phyloP scores from a whole-genome alignment of 2,797 vertebrate genomes.

The Triplophysa bombifrons region DNA sequence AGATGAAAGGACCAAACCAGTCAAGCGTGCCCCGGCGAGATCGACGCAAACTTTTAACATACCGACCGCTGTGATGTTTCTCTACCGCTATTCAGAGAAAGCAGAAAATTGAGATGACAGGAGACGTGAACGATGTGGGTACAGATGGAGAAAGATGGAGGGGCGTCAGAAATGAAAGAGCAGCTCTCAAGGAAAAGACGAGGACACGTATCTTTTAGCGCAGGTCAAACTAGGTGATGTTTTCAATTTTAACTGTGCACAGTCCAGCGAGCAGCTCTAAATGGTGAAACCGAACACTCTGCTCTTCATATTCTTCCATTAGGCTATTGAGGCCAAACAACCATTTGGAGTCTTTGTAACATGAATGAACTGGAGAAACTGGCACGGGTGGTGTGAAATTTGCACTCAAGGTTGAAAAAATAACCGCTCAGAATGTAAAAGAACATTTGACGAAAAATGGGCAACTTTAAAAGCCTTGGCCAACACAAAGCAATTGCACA shows the following conservation, averaged over 20 bases:
- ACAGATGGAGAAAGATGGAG: conserved; percentile 18
- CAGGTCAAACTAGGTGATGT: conserved; percentile 43
- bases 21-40: conserved; percentile 2
- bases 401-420: background rate
- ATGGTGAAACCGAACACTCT: conserved; percentile 21
- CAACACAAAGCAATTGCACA: background rate
- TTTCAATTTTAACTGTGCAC: conserved; percentile 41
- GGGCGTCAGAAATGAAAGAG: conserved; percentile 15
- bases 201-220: conserved; percentile 23
- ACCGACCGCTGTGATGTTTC: conserved; percentile 32
- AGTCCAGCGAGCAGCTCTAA: conserved; percentile 43
- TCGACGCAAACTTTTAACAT: conserved; percentile 37
- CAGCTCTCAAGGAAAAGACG: conserved; percentile 35
- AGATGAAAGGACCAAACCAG: conserved; percentile 30
- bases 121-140: background rate
- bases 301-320: conserved; percentile 9
- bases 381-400: background rate
- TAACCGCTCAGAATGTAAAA: background rate
- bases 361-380: conserved; percentile 18
- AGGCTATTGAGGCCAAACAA: conserved; percentile 12
- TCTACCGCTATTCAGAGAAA: conserved; percentile 20
- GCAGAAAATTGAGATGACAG: conserved; percentile 38
- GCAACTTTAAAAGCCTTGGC: background rate
- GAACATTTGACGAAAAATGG: background rate
- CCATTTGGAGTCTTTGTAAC: conserved; percentile 29